A percentile compares a stretch with the other conserved stretches of the same genome.
Evolutionary conservation across 2,113 vertebrate species (phyloP).

Genomic region (Acanthochromis polyacanthus): DNA sequence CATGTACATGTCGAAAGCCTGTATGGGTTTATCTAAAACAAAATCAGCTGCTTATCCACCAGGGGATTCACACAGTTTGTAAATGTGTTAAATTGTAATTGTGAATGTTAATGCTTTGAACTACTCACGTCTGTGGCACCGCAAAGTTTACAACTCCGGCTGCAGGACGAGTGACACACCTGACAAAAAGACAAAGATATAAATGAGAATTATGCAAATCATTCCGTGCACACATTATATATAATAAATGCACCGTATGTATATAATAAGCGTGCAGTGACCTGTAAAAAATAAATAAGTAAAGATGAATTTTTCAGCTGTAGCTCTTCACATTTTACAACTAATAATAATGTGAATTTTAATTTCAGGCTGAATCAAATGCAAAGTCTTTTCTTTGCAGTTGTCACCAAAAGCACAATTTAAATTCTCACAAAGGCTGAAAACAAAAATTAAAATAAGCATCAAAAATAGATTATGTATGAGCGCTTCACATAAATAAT

Average conservation of each 20-base stretch:
- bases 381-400: background rate
- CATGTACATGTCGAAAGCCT: slow-evolving; percentile 38
- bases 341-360: background rate
- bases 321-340: slow-evolving; percentile 10
- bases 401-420: background rate
- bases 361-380: background rate
- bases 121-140: background rate
- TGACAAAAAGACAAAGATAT: background rate
- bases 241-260: background rate
- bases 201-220: slow-evolving; percentile 11
- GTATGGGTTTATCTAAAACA: slow-evolving; percentile 57
- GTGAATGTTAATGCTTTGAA: slow-evolving; percentile 18
- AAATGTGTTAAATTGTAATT: slow-evolving; percentile 28
- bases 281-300: background rate
- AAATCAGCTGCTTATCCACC: slow-evolving; percentile 40
- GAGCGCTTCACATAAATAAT: background rate
- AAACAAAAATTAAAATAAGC: background rate
- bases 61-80: slow-evolving; percentile 4
- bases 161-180: background rate
- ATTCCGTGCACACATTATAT: background rate
- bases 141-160: slow-evolving; percentile 13
- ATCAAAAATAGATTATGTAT: background rate
- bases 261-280: background rate
- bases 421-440: background rate
- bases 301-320: background rate